phyloP scores from a whole-genome alignment of 1,140 invertebrate genomes.

The Bombus polaris region DNA sequence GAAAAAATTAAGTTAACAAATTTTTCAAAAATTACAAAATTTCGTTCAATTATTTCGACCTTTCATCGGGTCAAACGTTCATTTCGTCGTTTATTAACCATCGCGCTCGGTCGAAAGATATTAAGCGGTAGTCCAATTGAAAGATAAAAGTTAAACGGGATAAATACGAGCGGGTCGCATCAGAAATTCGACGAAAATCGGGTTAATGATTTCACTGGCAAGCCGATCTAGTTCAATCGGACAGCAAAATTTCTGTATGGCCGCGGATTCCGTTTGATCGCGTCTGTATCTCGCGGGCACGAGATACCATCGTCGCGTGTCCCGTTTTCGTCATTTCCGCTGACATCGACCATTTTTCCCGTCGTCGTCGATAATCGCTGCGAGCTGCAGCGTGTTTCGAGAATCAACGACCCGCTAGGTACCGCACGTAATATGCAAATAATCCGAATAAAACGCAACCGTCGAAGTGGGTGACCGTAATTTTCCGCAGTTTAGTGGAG shows the following conservation, averaged over 20 bases:
- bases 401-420: neutral
- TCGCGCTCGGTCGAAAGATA: neutral
- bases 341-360: constrained; percentile 8
- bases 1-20: neutral
- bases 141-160: neutral
- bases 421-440: constrained; percentile 52
- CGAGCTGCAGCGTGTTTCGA: neutral
- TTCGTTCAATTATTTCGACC: neutral
- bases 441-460: constrained; percentile 55
- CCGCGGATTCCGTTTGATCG: neutral
- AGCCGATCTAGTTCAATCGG: neutral
- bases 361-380: constrained; percentile 27
- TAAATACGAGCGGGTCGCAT: neutral
- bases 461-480: constrained; percentile 47
- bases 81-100: neutral
- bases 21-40: neutral
- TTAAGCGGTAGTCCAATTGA: neutral
- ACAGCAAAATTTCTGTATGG: neutral
- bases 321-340: constrained; percentile 17
- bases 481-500: constrained; percentile 53
- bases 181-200: neutral
- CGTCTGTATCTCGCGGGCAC: neutral
- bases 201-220: neutral
- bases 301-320: neutral
- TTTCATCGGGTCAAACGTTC: neutral